Evolutionary conservation across 2,888 invertebrate species (phyloP).

Genomic region (Hoplodrina blanda): DNA sequence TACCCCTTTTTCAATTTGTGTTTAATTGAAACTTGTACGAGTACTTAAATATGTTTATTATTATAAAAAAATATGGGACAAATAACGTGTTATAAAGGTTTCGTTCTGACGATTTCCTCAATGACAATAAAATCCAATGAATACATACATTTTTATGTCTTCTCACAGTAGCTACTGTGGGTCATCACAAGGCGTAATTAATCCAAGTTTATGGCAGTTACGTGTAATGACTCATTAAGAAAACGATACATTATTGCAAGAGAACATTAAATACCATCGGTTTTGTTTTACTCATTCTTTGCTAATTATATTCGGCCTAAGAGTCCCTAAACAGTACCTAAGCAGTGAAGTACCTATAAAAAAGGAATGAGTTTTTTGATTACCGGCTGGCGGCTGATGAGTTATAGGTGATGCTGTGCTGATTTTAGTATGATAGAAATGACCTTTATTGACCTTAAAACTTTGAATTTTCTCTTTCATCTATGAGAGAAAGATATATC

Average conservation of each 20-base stretch:
- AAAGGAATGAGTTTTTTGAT: conserved; percentile 10
- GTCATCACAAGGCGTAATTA: conserved; percentile 8
- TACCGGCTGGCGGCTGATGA: neutral
- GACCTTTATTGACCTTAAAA: neutral
- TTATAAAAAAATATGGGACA: too few species aligned
- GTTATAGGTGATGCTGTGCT: conserved; percentile 16
- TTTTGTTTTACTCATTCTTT: conserved; percentile 31
- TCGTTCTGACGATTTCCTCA: neutral
- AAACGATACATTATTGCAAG: neutral
- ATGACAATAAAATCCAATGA: too few species aligned
- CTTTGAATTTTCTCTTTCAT: neutral
- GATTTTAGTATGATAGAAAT: conserved; percentile 22
- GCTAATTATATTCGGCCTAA: conserved; percentile 23
- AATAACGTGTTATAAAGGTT: too few species aligned
- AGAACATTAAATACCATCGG: conserved; percentile 11
- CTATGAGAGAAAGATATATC: neutral
- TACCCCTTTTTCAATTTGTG: conserved; percentile 18
- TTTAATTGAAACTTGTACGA: conserved; percentile 2
- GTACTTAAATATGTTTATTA: too few species aligned
- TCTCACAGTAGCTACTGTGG: neutral
- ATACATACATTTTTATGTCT: neutral
- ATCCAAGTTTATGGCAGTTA: conserved; percentile 5
- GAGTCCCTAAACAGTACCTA: conserved; percentile 5
- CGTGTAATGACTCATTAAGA: conserved; percentile 18
- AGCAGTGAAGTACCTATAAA: conserved; percentile 14